Conservation (phyloP, 2,797 vertebrate genomes). For the Cetoscarus ocellatus region DNA sequence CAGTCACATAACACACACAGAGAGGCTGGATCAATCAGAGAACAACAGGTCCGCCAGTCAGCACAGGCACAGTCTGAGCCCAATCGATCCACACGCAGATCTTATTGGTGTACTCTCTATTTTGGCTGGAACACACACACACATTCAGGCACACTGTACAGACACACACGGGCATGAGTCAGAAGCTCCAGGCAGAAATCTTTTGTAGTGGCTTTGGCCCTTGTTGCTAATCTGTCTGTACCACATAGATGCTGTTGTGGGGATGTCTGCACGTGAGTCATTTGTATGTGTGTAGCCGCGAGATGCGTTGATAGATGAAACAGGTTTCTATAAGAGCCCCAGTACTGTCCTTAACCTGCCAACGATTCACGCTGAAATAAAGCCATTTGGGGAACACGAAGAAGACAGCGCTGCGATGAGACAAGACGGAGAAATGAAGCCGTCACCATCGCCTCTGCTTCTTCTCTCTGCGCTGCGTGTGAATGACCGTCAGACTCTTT, state of each 20-base stretch:
- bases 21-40: slow-evolving; percentile 70
- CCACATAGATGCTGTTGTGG: slow-evolving; percentile 32
- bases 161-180: slow-evolving; percentile 50
- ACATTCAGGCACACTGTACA: slow-evolving; percentile 32
- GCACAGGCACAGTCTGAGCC: slow-evolving; percentile 71
- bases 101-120: slow-evolving; percentile 71
- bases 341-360: slow-evolving; percentile 60
- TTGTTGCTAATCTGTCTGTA: slow-evolving; percentile 45
- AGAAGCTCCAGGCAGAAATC: slow-evolving; percentile 53
- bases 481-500: slow-evolving; percentile 28
- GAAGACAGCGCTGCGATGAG: slow-evolving; percentile 15
- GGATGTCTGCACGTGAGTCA: slow-evolving; percentile 26
- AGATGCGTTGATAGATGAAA: slow-evolving; percentile 47
- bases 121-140: slow-evolving; percentile 51
- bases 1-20: slow-evolving; percentile 43
- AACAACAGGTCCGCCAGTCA: slow-evolving; percentile 71
- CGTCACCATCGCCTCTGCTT: slow-evolving; percentile 10
- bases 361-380: slow-evolving; percentile 49
- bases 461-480: slow-evolving; percentile 9
- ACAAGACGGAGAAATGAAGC: slow-evolving; percentile 27
- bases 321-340: slow-evolving; percentile 43
- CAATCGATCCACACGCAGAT: slow-evolving; percentile 67
- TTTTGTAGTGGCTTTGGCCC: slow-evolving; percentile 59
- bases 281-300: slow-evolving; percentile 4
- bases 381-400: slow-evolving; percentile 37